Percentiles rank a stretch among this genome's conserved stretches.
phyloP scores from a whole-genome alignment of 2,113 vertebrate species.

The Oriolus oriolus region DNA sequence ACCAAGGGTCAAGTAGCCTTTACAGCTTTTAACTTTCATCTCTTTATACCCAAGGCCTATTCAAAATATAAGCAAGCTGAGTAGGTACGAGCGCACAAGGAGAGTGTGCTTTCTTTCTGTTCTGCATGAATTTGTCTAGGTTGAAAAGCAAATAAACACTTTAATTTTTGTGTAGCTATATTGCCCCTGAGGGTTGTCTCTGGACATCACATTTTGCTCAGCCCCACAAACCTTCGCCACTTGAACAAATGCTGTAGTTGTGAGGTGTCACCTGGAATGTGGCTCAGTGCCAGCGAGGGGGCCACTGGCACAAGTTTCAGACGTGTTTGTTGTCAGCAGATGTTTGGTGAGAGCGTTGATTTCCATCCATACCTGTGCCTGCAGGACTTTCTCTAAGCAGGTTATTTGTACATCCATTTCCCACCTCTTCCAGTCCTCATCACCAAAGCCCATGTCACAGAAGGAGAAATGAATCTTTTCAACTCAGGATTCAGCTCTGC shows the following conservation, averaged over 20 bases:
- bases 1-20: conserved; percentile 5
- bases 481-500: not conserved
- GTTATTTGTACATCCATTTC: not conserved
- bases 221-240: not conserved
- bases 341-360: not conserved
- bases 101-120: too few relatives aligned
- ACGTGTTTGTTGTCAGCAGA: not conserved
- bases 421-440: not conserved
- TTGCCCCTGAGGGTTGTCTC: not conserved
- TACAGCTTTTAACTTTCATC: not conserved
- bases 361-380: accelerated
- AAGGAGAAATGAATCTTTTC: not conserved
- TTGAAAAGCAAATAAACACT: not conserved
- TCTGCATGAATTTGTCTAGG: not conserved
- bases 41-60: not conserved
- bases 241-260: not conserved
- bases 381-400: not conserved
- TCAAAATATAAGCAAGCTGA: not conserved
- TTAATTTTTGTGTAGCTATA: not conserved
- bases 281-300: not conserved
- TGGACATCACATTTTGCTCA: not conserved
- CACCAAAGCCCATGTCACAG: not conserved
- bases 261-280: not conserved
- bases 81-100: not conserved
- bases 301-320: not conserved